A percentile compares a stretch with the other conserved stretches of the same genome.
These are phyloP conservation scores for Heteronetta atricapilla DNA, from an alignment of 2,113 vertebrate species.

Conservation along the genomic window DNA sequence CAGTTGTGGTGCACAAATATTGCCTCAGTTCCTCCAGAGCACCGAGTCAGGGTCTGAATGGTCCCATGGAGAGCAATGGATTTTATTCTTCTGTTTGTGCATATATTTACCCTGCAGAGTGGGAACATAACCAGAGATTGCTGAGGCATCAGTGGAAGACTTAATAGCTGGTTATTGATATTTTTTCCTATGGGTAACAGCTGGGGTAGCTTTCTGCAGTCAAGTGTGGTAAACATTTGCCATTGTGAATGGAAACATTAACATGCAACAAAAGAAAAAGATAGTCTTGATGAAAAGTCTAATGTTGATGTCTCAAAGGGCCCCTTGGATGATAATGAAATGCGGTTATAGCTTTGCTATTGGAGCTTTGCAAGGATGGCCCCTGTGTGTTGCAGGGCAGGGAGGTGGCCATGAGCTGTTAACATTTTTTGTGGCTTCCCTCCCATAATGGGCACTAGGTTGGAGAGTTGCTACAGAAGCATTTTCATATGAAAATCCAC, in stretches of 20 bases:
- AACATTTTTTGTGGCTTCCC: background rate
- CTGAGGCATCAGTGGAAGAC: background rate
- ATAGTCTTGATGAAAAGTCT: background rate
- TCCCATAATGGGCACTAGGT: background rate
- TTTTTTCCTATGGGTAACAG: background rate
- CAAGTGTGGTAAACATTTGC: background rate
- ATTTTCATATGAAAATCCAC: background rate
- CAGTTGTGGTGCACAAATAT: background rate
- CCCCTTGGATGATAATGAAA: background rate
- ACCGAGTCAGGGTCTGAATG: background rate
- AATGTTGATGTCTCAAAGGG: background rate
- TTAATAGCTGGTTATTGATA: background rate
- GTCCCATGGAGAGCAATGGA: background rate
- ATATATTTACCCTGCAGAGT: background rate
- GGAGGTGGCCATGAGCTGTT: background rate
- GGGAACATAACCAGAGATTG: background rate
- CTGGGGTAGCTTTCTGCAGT: background rate
- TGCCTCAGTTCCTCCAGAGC: background rate
- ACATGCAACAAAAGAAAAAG: too few relatives aligned
- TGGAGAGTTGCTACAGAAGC: background rate
- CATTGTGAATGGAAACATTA: background rate
- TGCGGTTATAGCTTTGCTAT: background rate
- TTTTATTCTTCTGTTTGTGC: background rate
- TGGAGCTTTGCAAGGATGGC: background rate
- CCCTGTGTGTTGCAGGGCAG: background rate